Evolutionary conservation across 2,797 vertebrate genomes (phyloP).

Genomic region (Chelidonichthys spinosus): DNA sequence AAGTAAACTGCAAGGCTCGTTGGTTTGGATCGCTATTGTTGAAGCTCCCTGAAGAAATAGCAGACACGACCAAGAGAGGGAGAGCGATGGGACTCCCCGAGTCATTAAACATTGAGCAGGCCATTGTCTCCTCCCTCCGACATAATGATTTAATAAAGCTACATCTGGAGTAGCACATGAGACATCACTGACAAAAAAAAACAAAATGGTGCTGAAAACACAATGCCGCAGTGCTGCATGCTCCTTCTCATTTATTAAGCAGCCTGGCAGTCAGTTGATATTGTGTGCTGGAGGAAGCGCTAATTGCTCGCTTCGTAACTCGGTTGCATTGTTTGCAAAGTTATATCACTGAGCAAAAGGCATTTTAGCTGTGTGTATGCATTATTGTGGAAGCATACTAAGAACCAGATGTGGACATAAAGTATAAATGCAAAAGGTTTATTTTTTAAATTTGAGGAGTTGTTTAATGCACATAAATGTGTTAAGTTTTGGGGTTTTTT

Average conservation of each 20-base stretch:
- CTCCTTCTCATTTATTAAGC: slow-evolving; percentile 73
- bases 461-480: not conserved
- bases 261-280: slow-evolving; percentile 72
- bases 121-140: slow-evolving; percentile 76
- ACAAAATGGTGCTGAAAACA: slow-evolving; percentile 75
- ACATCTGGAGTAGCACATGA: slow-evolving; percentile 72
- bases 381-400: slow-evolving; percentile 46
- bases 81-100: slow-evolving; percentile 69
- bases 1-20: slow-evolving; percentile 64
- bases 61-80: slow-evolving; percentile 47
- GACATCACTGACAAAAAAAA: slow-evolving; percentile 74
- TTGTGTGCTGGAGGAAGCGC: slow-evolving; percentile 63
- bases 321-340: slow-evolving; percentile 71
- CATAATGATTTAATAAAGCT: slow-evolving; percentile 81
- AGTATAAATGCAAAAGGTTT: not conserved
- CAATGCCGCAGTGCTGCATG: slow-evolving; percentile 70
- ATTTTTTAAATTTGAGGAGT: slow-evolving; percentile 16
- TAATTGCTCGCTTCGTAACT: slow-evolving; percentile 76
- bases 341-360: slow-evolving; percentile 68
- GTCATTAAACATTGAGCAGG: slow-evolving; percentile 76
- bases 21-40: slow-evolving; percentile 63
- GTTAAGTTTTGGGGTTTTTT: no score
- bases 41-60: slow-evolving; percentile 61
- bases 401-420: slow-evolving; percentile 21
- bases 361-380: slow-evolving; percentile 55